Evolutionary conservation across 2,888 invertebrate species (phyloP), one percentile per base, ranked within the genome.

Genomic region (Netelia fuscicornis): DNA sequence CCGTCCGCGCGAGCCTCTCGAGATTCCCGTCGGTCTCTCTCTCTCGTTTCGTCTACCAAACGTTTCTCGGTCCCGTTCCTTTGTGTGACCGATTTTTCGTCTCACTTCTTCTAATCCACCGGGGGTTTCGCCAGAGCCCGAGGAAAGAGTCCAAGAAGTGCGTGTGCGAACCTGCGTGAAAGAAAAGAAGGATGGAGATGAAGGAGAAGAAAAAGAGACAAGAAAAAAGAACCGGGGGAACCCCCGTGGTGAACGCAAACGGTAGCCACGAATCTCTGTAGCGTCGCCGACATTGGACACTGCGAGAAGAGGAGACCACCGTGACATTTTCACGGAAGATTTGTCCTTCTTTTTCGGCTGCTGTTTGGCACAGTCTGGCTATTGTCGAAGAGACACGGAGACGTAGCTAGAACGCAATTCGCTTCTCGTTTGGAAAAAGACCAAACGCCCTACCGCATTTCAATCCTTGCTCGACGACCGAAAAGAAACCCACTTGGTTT

Each of bases 311-410:
- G 67, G 79, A 88, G 92, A 92, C 92, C 92, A 92, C 92, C 92
- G 89, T 92, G 92, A 91, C 91, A 91, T 89, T 90, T 89, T 83
- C 85, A 81, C 79, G 78, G 84, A 86, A 90, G 91, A 92, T 91
- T 91, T 91, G 91, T 91, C 89, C 90, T 83, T 89, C 17, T 89
- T 90, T 85, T 58, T 30, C 30, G 30, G 75, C 80, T 79, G 83
- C 71, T 48, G 80, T 80, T 81, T 56, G 44, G 48, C 30, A 58
- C 20, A 20, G 71, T 68, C 67, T 85, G 72, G 68, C 82, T 71
- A 72, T 84, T 85, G 81, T 83, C 70, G 62, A 58, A 5, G 10
- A 62, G 20, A 44, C 20, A 42, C 60, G 74, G 70, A 30, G 30
- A 13, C 54, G 54, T 54, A 30, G 30, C 30, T 30, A 17, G 20